Conservation (phyloP, 2,888 invertebrate genomes). For the Elysia crispata region DNA sequence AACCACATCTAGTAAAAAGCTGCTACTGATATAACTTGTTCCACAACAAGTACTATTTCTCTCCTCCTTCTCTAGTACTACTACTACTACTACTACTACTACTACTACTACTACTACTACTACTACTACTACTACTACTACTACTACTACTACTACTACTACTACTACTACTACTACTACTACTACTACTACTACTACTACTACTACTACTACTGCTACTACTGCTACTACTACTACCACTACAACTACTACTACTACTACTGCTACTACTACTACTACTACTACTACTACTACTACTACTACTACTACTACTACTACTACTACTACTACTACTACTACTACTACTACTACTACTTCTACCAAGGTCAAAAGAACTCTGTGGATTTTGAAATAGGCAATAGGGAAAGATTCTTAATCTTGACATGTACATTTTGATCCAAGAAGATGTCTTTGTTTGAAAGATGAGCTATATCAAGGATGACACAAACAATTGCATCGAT, state of each 20-base stretch:
- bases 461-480: too few species aligned
- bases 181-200: background rate
- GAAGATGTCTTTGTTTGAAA: too few species aligned
- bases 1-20: background rate
- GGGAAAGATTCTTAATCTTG: too few species aligned
- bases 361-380: too few species aligned
- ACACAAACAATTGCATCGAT: too few species aligned
- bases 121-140: background rate
- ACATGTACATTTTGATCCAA: too few species aligned
- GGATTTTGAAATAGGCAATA: too few species aligned
- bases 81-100: slow-evolving; percentile 1
- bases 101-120: background rate
- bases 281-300: slow-evolving; percentile 21
- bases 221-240: background rate
- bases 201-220: background rate
- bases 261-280: slow-evolving; percentile 23
- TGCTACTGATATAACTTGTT: too few species aligned
- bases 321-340: slow-evolving; percentile 10
- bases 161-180: background rate
- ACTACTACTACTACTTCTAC: background rate
- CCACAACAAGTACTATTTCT: too few species aligned
- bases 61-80: background rate
- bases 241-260: too few species aligned
- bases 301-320: slow-evolving; percentile 17
- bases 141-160: slow-evolving; percentile 5